These are phyloP conservation scores for Myopa testacea DNA, from an alignment of 2,888 invertebrate genomes.

Conservation along the genomic window DNA sequence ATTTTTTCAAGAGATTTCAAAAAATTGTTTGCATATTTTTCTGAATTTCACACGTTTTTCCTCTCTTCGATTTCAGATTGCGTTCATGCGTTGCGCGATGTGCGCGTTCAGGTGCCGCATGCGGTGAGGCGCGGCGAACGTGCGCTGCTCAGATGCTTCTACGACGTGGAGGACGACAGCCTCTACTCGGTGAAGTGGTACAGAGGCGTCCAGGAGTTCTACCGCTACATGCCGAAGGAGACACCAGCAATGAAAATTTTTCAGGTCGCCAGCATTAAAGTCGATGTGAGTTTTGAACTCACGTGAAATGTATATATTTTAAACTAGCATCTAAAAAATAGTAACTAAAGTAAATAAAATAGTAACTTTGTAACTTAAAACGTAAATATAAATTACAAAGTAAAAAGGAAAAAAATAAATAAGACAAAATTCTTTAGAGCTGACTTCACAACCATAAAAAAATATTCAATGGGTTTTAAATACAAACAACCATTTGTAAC, in stretches of 20 bases:
- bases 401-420: neutral
- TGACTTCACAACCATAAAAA: no score
- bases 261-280: constrained; percentile 76
- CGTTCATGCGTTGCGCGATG: constrained; percentile 65
- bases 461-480: no score
- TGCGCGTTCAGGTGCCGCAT: constrained; percentile 75
- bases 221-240: constrained; percentile 82
- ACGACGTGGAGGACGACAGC: constrained; percentile 81
- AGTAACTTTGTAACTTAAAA: no score
- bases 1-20: no score
- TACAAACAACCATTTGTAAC: no score
- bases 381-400: neutral
- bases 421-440: neutral
- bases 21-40: neutral
- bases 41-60: neutral
- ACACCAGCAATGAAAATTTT: constrained; percentile 75
- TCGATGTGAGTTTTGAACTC: constrained; percentile 77
- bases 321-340: no score
- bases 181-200: constrained; percentile 92
- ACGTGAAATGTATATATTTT: no score
- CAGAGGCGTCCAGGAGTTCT: constrained; percentile 84
- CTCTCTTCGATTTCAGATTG: neutral
- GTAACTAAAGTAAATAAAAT: no score
- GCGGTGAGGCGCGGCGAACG: constrained; percentile 75
- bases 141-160: constrained; percentile 77